Percentiles rank a stretch among this genome's conserved stretches.
These are phyloP conservation scores for Philypnodon macrostomus DNA, from an alignment of 2,797 vertebrate species.

Conservation along the genomic window DNA sequence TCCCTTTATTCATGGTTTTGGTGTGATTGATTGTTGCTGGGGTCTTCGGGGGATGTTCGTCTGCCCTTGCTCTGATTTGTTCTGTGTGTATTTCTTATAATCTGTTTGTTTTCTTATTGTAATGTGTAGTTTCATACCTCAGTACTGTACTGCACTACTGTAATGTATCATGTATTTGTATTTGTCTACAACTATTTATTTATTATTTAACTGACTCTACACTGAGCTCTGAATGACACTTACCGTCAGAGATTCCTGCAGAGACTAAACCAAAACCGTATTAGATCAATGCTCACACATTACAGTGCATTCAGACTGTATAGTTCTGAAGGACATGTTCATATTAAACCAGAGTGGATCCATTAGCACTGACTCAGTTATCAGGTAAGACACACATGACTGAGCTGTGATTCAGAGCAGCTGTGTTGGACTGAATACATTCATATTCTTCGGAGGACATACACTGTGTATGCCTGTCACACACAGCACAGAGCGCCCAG, in stretches of 20 bases:
- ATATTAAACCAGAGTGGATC: constrained; percentile 10
- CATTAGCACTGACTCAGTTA: constrained; percentile 13
- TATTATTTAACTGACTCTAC: constrained; percentile 27
- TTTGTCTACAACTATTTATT: constrained; percentile 19
- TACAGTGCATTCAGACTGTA: constrained; percentile 9
- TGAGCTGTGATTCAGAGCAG: constrained; percentile 38
- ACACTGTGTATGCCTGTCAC: constrained; percentile 10
- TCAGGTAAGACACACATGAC: constrained; percentile 38
- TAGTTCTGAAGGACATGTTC: constrained; percentile 22
- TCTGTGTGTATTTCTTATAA: constrained; percentile 2
- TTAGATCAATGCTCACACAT: constrained; percentile 30
- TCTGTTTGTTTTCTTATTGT: constrained; percentile 5
- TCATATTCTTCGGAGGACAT: constrained; percentile 12
- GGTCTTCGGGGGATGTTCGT: constrained; percentile 24
- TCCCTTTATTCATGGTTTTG: constrained; percentile 32
- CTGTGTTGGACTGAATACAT: constrained; percentile 24
- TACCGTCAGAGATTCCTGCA: constrained; percentile 34
- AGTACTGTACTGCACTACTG: background rate
- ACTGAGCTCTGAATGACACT: constrained; percentile 20
- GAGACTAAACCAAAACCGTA: constrained; percentile 35
- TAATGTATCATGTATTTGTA: constrained; percentile 14
- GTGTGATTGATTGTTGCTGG: constrained; percentile 9
- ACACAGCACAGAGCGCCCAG: constrained; percentile 39
- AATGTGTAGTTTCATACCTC: constrained; percentile 4
- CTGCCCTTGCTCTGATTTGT: constrained; percentile 28